Base-by-base conservation (phyloP, 2,888 invertebrate genomes). In the Listrodromus nycthemerus region DNA sequence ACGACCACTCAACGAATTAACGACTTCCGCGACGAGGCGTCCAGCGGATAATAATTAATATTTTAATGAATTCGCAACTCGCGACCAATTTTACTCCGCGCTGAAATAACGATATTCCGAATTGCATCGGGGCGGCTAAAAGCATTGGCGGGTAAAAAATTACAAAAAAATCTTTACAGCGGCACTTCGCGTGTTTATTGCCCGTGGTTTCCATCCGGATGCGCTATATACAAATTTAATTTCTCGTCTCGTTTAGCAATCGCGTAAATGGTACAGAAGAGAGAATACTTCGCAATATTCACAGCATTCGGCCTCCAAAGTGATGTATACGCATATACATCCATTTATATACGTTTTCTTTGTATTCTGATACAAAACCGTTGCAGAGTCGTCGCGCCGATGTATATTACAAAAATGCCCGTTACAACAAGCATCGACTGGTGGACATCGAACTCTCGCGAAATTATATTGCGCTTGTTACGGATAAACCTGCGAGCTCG, bases 401-500 rank as follows among this genome's bases (percentile, higher is more conserved):
- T 65, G 52, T 75, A 52, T 65, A 65, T 75, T 61, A 30, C 61
- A 61, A 24, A 61, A 75, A 75, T 75, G 63, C 50, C 50, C 37
- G 65, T 8, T 41, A 41, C 41, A 45, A 41, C 41, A 45, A 45
- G 21, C 24, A 6, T 21, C 41, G 45, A 21, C 13, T 41, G 66
- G 2, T 41, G 21, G 41, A 24, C 16, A 63, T 19, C 48, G 48
- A 33, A 74, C 74, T 50, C 74, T 50, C n/a, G 50, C 33, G 65
- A 65, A 50, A 65, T 65, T 75, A 33, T 65, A 75, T 63, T 37
- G 48, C 19, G 74, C 48, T 58, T 27, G 73, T 48, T 48, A 48
- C 45, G 61, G 52, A 80, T 67, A 79, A 86, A 86, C 78, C 82
- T 80, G 66, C 61, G 63, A 75, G 82, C 76, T 73, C 80, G 65